Evolutionary conservation across 2,888 invertebrate species (phyloP).

Genomic region (Melinopterus prodromus): DNA sequence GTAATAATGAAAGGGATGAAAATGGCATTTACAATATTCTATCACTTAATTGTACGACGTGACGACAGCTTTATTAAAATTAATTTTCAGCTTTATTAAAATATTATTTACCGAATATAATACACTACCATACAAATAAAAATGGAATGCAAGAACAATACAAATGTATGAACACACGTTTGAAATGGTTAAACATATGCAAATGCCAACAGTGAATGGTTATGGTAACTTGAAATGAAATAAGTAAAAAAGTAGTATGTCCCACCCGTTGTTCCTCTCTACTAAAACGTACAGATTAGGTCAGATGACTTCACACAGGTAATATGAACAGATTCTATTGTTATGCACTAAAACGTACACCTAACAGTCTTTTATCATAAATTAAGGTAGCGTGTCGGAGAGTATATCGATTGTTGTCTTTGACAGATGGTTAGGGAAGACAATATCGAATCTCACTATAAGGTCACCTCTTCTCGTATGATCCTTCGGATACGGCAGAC

Average conservation of each 20-base stretch:
- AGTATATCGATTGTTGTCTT: slow-evolving; percentile 60
- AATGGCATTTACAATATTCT: too few species aligned
- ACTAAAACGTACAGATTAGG: background rate
- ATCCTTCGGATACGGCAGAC: slow-evolving; percentile 92
- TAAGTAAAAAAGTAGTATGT: background rate
- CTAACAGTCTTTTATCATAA: background rate
- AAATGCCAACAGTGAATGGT: too few species aligned
- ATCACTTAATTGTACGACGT: too few species aligned
- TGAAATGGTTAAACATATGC: too few species aligned
- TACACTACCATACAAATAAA: too few species aligned
- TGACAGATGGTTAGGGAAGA: slow-evolving; percentile 71
- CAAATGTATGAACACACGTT: too few species aligned
- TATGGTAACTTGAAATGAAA: background rate
- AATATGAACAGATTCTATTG: background rate
- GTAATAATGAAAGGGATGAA: too few species aligned
- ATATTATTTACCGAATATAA: too few species aligned
- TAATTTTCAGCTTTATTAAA: too few species aligned
- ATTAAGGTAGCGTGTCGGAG: slow-evolving; percentile 26
- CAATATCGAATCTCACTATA: slow-evolving; percentile 89
- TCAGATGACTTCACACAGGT: background rate
- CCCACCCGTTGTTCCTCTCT: background rate
- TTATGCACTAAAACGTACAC: background rate
- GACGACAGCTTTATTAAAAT: too few species aligned
- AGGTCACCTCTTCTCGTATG: slow-evolving; percentile 88
- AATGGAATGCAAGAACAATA: too few species aligned